These are phyloP conservation scores for Helobdella robusta DNA, from an alignment of 2,888 invertebrate genomes.

Conservation along the genomic window DNA sequence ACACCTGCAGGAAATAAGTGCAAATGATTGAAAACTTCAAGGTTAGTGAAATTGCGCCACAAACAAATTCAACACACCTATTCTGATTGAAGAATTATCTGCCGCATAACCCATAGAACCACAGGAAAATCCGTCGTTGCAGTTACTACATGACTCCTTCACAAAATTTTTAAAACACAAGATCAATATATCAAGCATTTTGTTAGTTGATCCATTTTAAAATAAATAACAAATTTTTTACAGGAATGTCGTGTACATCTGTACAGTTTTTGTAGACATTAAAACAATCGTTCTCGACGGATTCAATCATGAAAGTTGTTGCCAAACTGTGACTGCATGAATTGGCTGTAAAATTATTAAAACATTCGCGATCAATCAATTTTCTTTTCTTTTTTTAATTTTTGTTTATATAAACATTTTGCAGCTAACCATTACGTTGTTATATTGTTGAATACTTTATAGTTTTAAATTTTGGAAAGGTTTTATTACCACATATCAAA, in stretches of 20 bases:
- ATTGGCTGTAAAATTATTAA: neutral
- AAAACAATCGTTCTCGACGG: slow-evolving; percentile 20
- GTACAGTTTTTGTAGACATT: neutral
- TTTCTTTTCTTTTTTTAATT: neutral
- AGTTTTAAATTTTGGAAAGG: too few species aligned
- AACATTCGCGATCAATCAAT: too few species aligned
- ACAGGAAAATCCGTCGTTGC: neutral
- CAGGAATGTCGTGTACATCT: slow-evolving; percentile 12
- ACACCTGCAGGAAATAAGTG: neutral
- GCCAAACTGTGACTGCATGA: slow-evolving; percentile 18
- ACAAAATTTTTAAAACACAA: neutral
- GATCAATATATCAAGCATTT: neutral
- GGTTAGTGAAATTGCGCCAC: too few species aligned
- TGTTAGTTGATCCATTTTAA: neutral
- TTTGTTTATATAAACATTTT: neutral
- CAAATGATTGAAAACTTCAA: too few species aligned
- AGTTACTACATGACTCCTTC: neutral
- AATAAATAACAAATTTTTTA: neutral
- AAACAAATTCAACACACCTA: neutral
- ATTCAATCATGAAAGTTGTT: slow-evolving; percentile 7
- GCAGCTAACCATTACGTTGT: too few species aligned
- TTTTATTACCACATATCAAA: too few species aligned
- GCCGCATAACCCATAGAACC: slow-evolving; percentile 5
- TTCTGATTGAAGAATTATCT: slow-evolving; percentile 1
- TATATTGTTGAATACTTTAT: too few species aligned